phyloP scores from a whole-genome alignment of 2,113 vertebrate genomes.

The Pimephales promelas region DNA sequence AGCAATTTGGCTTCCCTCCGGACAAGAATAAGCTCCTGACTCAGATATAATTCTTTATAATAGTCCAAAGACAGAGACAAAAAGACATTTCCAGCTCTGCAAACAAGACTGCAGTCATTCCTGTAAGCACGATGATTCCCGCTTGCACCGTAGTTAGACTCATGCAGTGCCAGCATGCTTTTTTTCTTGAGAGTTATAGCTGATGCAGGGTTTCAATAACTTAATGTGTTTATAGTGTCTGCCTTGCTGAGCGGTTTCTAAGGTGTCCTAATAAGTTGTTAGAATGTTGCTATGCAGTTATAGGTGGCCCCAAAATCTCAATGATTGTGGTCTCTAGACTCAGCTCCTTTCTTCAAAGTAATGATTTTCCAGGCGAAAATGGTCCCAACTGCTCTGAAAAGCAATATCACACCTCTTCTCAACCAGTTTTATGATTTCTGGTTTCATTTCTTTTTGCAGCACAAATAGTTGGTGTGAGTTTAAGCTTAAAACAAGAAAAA shows the following conservation, averaged over 20 bases:
- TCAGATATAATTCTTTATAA: slow-evolving; percentile 33
- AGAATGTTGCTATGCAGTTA: neutral
- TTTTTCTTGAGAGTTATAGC: slow-evolving; percentile 34
- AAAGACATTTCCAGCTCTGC: slow-evolving; percentile 7
- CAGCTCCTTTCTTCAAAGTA: no score
- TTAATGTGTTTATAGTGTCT: no score
- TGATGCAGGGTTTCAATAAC: slow-evolving; percentile 6
- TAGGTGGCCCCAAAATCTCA: neutral
- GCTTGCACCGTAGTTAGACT: neutral
- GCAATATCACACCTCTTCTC: no score
- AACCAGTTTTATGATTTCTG: neutral
- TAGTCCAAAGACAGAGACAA: neutral
- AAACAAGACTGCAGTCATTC: slow-evolving; percentile 24
- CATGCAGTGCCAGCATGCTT: neutral
- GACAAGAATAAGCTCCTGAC: slow-evolving; percentile 23
- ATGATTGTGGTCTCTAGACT: neutral
- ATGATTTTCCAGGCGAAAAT: neutral
- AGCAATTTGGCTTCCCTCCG: slow-evolving; percentile 20
- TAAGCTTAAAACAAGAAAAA: no score
- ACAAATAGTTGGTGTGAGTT: neutral
- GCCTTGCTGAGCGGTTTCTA: neutral
- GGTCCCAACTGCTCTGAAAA: neutral
- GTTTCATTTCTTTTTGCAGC: neutral
- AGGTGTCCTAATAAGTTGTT: neutral
- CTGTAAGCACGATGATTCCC: slow-evolving; percentile 23